Percentiles rank a stretch among this genome's conserved stretches.
Evolutionary conservation across 2,797 vertebrate genomes (phyloP).

Genomic region (Myotis daubentonii): DNA sequence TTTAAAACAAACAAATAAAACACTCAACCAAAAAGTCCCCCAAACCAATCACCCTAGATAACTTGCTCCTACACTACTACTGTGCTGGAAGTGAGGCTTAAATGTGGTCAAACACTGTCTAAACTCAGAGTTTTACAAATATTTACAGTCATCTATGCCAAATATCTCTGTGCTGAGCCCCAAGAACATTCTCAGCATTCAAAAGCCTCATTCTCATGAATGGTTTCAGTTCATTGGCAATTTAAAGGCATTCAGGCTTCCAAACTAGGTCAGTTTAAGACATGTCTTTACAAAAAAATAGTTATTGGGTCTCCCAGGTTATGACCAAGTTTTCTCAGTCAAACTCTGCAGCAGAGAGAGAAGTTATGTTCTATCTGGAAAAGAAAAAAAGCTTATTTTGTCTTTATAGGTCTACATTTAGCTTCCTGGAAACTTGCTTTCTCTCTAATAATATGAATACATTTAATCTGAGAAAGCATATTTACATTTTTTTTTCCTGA

Average conservation of each 20-base stretch:
- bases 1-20: conserved; percentile 56
- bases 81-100: conserved; percentile 70
- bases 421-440: conserved; percentile 51
- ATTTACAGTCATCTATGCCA: conserved; percentile 84
- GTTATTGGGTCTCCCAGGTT: conserved; percentile 63
- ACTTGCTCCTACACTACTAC: conserved; percentile 62
- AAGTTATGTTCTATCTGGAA: conserved; percentile 16
- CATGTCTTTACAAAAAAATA: conserved; percentile 33
- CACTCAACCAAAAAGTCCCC: background rate
- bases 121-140: conserved; percentile 84
- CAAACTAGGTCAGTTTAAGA: conserved; percentile 78
- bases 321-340: conserved; percentile 47
- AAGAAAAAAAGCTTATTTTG: conserved; percentile 38
- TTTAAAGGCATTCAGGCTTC: conserved; percentile 70
- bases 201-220: conserved; percentile 77
- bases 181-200: conserved; percentile 77
- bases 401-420: background rate
- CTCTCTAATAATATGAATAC: conserved; percentile 9
- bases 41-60: conserved; percentile 59
- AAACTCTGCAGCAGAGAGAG: conserved; percentile 19
- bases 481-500: conserved; percentile 41
- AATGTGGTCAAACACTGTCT: conserved; percentile 79
- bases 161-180: conserved; percentile 84
- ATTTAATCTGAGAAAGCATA: conserved; percentile 45
- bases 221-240: conserved; percentile 73